Evolutionary conservation across 2,888 invertebrate species (phyloP).

Genomic region (Scrobipalpa costella): DNA sequence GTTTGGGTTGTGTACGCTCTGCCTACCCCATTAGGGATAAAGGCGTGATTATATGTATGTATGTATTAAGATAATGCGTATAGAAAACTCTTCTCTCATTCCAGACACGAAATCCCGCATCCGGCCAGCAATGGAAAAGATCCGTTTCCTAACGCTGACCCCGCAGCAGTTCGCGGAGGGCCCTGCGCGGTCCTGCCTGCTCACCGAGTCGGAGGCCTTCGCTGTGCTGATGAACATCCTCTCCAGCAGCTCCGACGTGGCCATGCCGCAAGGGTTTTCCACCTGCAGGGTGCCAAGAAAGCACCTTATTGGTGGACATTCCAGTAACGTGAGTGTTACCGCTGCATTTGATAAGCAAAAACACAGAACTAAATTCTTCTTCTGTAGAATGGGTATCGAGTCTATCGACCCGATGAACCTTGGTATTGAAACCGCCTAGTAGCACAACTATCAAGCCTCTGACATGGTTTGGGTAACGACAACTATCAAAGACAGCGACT

Average conservation of each 20-base stretch:
- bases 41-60: no score
- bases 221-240: constrained; percentile 92
- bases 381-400: not conserved
- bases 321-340: constrained; percentile 43
- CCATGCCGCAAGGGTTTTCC: constrained; percentile 89
- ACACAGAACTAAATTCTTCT: no score
- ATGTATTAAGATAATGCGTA: no score
- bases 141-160: constrained; percentile 89
- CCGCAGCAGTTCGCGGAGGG: constrained; percentile 92
- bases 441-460: no score
- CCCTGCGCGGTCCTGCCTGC: constrained; percentile 87
- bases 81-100: not conserved
- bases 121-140: constrained; percentile 86
- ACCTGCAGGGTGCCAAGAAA: constrained; percentile 29
- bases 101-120: constrained; percentile 49
- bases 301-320: constrained; percentile 52
- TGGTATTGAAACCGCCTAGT: no score
- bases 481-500: no score
- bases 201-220: constrained; percentile 89
- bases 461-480: no score
- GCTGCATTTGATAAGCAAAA: not conserved
- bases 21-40: no score
- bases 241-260: constrained; percentile 83
- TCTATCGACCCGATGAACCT: no score
- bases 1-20: no score